Conservation (phyloP, 2,797 vertebrate genomes). For the Myioborus melanocephalus region DNA sequence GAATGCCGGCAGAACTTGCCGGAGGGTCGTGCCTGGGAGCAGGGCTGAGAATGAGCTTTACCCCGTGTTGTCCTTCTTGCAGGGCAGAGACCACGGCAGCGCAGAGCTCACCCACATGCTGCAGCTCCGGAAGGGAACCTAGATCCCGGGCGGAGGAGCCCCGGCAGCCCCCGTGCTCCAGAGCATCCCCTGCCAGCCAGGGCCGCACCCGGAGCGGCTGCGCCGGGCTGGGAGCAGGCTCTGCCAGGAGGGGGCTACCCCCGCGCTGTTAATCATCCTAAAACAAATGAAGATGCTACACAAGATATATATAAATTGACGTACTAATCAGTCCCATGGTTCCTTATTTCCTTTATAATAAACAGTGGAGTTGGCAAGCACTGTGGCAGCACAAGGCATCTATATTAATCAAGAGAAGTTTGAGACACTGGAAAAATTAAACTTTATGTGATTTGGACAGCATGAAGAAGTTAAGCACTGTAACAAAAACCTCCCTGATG, state of each 20-base stretch:
- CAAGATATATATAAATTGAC: constrained; percentile 58
- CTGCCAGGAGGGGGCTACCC: constrained; percentile 15
- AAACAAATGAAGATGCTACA: constrained; percentile 66
- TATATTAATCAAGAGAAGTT: constrained; percentile 66
- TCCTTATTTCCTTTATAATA: constrained; percentile 63
- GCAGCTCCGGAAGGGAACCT: constrained; percentile 90
- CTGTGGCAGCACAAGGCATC: constrained; percentile 57
- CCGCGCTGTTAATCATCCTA: constrained; percentile 23
- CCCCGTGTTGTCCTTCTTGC: constrained; percentile 45
- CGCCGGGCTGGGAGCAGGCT: constrained; percentile 1
- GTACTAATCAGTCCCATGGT: constrained; percentile 64
- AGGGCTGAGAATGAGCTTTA: constrained; percentile 12
- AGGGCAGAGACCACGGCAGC: constrained; percentile 88
- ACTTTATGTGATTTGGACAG: constrained; percentile 66
- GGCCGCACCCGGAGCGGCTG: constrained; percentile 36
- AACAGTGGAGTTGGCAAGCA: constrained; percentile 65
- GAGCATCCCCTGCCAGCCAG: constrained; percentile 33
- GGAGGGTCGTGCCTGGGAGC: background rate
- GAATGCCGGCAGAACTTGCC: background rate
- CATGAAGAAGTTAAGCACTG: constrained; percentile 64
- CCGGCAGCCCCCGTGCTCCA: constrained; percentile 25
- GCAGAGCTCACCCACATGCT: constrained; percentile 83
- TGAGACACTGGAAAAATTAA: constrained; percentile 80
- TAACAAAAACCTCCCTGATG: constrained; percentile 55
- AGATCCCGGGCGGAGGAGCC: constrained; percentile 74